Percentiles rank a stretch among this genome's conserved stretches.
These are phyloP conservation scores for Rhinolophus sinicus DNA, from an alignment of 2,113 vertebrate species.

Conservation along the genomic window DNA sequence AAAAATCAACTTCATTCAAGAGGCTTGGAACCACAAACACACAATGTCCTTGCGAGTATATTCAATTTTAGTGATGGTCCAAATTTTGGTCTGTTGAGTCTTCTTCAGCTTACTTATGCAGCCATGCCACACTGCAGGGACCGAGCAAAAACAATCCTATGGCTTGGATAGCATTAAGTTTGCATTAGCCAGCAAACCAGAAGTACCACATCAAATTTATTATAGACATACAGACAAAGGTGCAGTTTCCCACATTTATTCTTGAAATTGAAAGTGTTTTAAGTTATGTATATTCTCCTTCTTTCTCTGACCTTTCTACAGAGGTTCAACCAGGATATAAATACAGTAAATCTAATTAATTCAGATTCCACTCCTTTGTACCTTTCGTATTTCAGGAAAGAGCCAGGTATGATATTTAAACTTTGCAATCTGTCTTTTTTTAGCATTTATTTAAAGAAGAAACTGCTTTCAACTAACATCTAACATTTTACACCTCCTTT, in stretches of 20 bases:
- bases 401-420: background rate
- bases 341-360: background rate
- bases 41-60: background rate
- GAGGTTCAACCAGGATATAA: background rate
- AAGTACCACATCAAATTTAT: background rate
- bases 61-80: background rate
- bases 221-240: background rate
- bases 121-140: background rate
- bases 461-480: background rate
- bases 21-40: background rate
- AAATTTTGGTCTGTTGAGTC: background rate
- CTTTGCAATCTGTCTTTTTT: background rate
- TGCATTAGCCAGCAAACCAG: background rate
- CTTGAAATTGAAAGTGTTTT: background rate
- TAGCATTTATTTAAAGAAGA: background rate
- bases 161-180: background rate
- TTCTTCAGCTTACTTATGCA: background rate
- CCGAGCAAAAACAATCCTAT: background rate
- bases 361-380: background rate
- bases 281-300: background rate
- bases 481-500: background rate
- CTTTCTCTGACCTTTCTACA: background rate
- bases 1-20: background rate
- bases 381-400: background rate
- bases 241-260: background rate